Evolutionary conservation across 2,113 vertebrate genomes (phyloP).

Genomic region (Cercocebus atys): DNA sequence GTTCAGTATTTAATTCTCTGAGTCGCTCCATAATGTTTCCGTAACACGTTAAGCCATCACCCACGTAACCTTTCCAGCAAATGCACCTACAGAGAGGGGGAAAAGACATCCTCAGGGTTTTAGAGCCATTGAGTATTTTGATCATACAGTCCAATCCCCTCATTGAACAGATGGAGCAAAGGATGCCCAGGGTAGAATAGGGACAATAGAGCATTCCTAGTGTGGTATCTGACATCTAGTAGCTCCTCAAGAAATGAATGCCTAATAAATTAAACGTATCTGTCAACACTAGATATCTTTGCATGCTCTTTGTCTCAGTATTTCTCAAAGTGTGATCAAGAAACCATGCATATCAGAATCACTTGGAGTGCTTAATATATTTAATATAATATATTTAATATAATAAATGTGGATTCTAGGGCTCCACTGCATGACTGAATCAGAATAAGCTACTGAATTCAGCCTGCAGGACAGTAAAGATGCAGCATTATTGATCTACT

Average conservation of each 20-base stretch:
- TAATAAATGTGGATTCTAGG: background rate
- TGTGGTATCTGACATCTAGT: fast-evolving
- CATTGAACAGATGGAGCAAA: background rate
- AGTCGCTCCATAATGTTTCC: slow-evolving; percentile 92
- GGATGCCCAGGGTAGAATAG: fast-evolving
- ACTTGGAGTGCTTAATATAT: background rate
- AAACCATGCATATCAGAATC: background rate
- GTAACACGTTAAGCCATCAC: slow-evolving; percentile 90
- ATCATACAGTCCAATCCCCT: background rate
- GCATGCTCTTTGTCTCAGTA: background rate
- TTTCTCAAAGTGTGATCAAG: background rate
- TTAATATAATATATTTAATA: too few relatives aligned
- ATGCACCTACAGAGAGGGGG: slow-evolving; percentile 85
- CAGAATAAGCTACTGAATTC: background rate
- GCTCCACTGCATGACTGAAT: too few relatives aligned
- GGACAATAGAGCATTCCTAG: background rate
- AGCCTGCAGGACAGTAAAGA: background rate
- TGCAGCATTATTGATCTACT: background rate
- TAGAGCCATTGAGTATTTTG: background rate
- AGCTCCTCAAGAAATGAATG: background rate
- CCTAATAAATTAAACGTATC: background rate
- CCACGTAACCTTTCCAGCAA: slow-evolving; percentile 88
- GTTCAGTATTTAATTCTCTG: slow-evolving; percentile 87
- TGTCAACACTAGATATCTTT: background rate
- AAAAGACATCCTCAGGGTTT: background rate